Evolutionary conservation across 2,113 vertebrate species (phyloP), one percentile per base, ranked within the genome.

Genomic region (Anolis sagrei): DNA sequence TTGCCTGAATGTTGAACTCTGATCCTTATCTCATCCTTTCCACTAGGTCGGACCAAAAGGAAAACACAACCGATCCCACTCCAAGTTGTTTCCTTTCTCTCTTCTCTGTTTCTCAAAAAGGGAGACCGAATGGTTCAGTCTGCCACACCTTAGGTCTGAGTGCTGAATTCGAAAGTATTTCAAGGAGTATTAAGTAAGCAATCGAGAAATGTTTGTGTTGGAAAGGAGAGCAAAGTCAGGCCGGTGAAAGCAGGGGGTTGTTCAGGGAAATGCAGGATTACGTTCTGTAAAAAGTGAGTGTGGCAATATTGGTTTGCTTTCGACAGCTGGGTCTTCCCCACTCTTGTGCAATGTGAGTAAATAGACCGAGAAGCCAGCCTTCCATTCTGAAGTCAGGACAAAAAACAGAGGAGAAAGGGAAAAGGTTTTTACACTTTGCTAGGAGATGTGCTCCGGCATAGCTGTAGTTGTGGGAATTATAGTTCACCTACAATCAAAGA

Each of bases 1-100:
- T 75, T 81, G 54, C 8, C 58, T 80, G 69, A 64, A 64, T 86
- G 49, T 74, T 80, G 84, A 81, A 66, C 78, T 86, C 84, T 36
- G 23, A 29, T 36, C 78, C 49, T 39, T 64, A 74, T 19, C 76
- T 74, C 5, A 21, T 48, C 73, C 61, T 66, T 64, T 74, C 54
- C 39, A 27, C 18, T 29, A 5, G 13, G 7, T 21, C 61, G 4
- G 34, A 34, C 51, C 34, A 23, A 62, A 29, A 29, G 18, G 25
- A 7, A 62, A 48, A 48, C 8, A 13, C 0, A 2, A 72, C 1
- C 1, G 54, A 49, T 18, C 5, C 19, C 2, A 1, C 18, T 34
- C 54, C 80, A 72, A 0, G 54, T 11, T 3, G 1, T 58, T 34
- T 5, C 23, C 44, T 32, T 16, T 39, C 14, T 68, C 62, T 48